Evolutionary conservation across 2,888 invertebrate genomes (phyloP).

Genomic region (Allolobophora icterica): DNA sequence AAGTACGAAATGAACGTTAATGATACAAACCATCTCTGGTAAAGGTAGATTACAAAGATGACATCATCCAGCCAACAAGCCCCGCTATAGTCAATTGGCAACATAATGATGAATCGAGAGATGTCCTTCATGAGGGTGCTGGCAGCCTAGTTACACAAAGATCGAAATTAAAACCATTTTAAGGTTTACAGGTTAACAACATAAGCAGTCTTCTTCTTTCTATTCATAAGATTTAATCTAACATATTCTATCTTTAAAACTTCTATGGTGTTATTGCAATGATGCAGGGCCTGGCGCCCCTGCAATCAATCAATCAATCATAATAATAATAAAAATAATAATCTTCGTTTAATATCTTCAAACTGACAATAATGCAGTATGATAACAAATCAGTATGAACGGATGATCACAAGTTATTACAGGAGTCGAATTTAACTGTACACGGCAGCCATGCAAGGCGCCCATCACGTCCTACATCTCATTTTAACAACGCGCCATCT

Average conservation of each 20-base stretch:
- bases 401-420: no score
- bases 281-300: no score
- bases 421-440: no score
- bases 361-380: no score
- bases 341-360: no score
- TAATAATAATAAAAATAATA: no score
- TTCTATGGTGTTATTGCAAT: no score
- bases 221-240: background rate
- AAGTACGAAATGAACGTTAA: background rate
- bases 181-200: background rate
- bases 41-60: conserved; percentile 90
- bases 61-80: conserved; percentile 96
- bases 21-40: conserved; percentile 84
- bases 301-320: background rate
- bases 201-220: background rate
- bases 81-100: conserved; percentile 95
- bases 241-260: background rate
- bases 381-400: no score
- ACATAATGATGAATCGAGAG: conserved; percentile 61
- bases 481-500: no score
- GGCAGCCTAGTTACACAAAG: conserved; percentile 73
- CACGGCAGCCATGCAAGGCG: no score
- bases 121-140: conserved; percentile 85
- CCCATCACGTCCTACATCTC: no score
- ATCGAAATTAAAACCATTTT: background rate